Conservation (phyloP, 1,140 invertebrate species). For the Cepaea nemoralis region DNA sequence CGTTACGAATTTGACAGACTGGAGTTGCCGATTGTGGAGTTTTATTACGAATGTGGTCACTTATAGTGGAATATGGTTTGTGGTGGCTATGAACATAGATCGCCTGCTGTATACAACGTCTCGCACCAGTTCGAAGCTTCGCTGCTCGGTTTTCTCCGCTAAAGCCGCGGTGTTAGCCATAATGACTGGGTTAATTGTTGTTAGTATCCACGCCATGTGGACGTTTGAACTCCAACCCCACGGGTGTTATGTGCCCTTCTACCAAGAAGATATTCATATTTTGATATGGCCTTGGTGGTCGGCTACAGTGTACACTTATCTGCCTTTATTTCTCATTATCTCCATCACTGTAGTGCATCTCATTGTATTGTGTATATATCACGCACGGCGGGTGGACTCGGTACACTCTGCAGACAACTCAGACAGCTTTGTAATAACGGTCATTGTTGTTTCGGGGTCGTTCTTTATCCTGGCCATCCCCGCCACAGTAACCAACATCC, state of each 20-base stretch:
- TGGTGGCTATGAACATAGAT: conserved; percentile 65
- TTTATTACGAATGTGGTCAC: conserved; percentile 62
- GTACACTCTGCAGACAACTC: neutral
- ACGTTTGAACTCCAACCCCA: conserved; percentile 59
- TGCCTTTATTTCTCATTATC: conserved; percentile 61
- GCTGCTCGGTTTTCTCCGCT: conserved; percentile 64
- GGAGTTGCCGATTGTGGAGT: conserved; percentile 63
- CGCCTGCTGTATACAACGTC: conserved; percentile 63
- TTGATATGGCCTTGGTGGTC: conserved; percentile 67
- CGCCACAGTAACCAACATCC: conserved; percentile 60
- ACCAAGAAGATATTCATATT: conserved; percentile 58
- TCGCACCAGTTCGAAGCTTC: conserved; percentile 47
- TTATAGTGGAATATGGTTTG: conserved; percentile 65
- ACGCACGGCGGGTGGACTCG: conserved; percentile 10
- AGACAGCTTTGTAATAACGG: conserved; percentile 52
- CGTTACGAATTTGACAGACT: conserved; percentile 54
- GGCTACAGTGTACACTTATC: conserved; percentile 61
- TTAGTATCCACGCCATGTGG: conserved; percentile 69
- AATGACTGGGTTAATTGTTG: conserved; percentile 60
- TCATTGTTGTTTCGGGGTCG: conserved; percentile 54
- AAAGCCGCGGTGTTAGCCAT: conserved; percentile 60
- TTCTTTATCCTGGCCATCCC: conserved; percentile 64
- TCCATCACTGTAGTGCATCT: conserved; percentile 56
- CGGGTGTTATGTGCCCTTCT: conserved; percentile 57
- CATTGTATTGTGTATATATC: conserved; percentile 57